Evolutionary conservation across 1,140 invertebrate species (phyloP).

Genomic region (Phymorhynchus buccinoides): DNA sequence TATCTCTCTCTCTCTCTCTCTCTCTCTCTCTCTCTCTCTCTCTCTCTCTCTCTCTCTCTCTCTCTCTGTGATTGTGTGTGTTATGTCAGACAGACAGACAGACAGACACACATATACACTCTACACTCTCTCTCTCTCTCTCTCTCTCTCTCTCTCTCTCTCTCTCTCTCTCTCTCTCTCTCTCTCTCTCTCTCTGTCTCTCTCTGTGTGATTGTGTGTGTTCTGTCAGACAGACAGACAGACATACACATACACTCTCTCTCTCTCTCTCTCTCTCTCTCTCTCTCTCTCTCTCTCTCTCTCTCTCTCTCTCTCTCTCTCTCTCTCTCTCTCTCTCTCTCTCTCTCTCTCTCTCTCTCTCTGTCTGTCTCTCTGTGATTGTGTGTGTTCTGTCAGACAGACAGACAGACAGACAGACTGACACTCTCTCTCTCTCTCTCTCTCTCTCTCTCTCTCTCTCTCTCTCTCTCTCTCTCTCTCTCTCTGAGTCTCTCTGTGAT

Average conservation of each 20-base stretch:
- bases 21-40: background rate
- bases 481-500: background rate
- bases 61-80: too few relatives aligned
- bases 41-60: background rate
- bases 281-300: background rate
- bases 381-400: too few relatives aligned
- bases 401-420: too few relatives aligned
- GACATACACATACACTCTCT: background rate
- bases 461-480: background rate
- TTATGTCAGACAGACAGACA: background rate
- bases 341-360: background rate
- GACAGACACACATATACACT: background rate
- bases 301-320: background rate
- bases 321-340: background rate
- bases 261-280: background rate
- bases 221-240: too few relatives aligned
- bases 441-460: background rate
- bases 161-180: slow-evolving; percentile 33
- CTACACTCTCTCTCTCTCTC: slow-evolving; percentile 5
- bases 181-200: background rate
- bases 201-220: slow-evolving; percentile 9
- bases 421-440: too few relatives aligned
- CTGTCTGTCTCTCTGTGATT: background rate
- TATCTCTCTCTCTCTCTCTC: background rate
- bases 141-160: slow-evolving; percentile 32